These are phyloP conservation scores for Callinectes sapidus DNA, from an alignment of 2,888 invertebrate genomes.

Conservation along the genomic window DNA sequence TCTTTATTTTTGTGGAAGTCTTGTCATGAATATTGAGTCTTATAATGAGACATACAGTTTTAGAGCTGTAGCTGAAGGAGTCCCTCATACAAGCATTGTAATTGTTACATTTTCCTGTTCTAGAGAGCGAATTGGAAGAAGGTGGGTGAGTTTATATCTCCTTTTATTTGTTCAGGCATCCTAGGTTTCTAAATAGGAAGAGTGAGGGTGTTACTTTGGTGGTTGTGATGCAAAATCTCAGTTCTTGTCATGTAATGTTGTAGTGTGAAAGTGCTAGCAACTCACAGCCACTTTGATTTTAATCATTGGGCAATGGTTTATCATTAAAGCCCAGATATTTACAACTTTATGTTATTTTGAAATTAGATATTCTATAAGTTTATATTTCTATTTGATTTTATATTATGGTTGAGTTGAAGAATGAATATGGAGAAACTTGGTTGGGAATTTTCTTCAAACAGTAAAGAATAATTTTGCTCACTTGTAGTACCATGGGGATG, in stretches of 20 bases:
- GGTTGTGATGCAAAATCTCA: background rate
- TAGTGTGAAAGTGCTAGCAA: background rate
- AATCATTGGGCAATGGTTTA: background rate
- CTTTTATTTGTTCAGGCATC: constrained; percentile 68
- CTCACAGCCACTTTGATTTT: background rate
- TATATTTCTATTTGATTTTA: background rate
- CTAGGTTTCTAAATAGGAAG: constrained; percentile 45
- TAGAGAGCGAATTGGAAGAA: constrained; percentile 82
- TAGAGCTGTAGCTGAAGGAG: background rate
- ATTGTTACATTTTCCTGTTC: constrained; percentile 66
- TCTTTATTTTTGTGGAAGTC: background rate
- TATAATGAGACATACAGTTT: constrained; percentile 24
- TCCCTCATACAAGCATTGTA: constrained; percentile 51
- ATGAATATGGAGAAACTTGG: background rate
- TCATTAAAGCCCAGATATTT: background rate
- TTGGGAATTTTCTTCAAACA: background rate
- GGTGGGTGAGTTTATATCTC: constrained; percentile 77
- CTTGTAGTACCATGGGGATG: background rate
- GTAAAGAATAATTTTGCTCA: background rate
- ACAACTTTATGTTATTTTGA: background rate
- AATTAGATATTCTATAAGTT: background rate
- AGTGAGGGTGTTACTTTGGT: constrained; percentile 20
- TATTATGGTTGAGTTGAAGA: background rate
- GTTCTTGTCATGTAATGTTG: background rate
- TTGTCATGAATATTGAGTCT: constrained; percentile 20